A percentile compares a stretch with the other conserved stretches of the same genome.
phyloP scores from a whole-genome alignment of 2,888 invertebrate genomes.

The Leptopilina drosophilae region DNA sequence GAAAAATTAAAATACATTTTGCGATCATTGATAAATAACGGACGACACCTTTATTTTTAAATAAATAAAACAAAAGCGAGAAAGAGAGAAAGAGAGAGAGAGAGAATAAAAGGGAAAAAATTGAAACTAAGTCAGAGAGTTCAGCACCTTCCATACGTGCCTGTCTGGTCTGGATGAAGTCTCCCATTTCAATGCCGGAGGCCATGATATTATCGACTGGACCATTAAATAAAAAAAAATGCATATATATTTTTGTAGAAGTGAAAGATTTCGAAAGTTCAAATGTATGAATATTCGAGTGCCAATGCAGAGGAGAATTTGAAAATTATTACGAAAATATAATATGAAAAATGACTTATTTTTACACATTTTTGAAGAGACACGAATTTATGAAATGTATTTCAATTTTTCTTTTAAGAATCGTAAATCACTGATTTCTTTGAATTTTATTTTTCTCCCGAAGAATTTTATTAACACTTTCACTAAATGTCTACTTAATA shows the following conservation, averaged over 20 bases:
- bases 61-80: too few species aligned
- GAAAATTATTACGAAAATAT: constrained; percentile 10
- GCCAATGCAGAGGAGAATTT: not conserved
- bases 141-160: constrained; percentile 7
- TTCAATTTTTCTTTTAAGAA: not conserved
- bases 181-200: constrained; percentile 25
- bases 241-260: not conserved
- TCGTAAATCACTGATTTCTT: constrained; percentile 1
- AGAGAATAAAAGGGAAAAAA: not conserved
- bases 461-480: not conserved
- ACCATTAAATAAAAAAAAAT: constrained; percentile 6
- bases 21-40: not conserved
- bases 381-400: not conserved
- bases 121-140: constrained; percentile 13
- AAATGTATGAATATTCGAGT: not conserved
- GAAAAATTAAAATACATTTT: too few species aligned
- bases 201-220: constrained; percentile 26
- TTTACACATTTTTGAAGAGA: not conserved
- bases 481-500: not conserved
- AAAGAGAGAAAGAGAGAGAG: not conserved
- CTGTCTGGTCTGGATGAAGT: constrained; percentile 14
- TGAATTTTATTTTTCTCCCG: not conserved
- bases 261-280: not conserved
- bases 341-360: not conserved
- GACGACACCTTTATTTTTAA: not conserved